A percentile compares a stretch with the other conserved stretches of the same genome.
These are phyloP conservation scores for Scaptodrosophila latifasciaeformis DNA, from an alignment of 2,888 invertebrate species.

Conservation along the genomic window DNA sequence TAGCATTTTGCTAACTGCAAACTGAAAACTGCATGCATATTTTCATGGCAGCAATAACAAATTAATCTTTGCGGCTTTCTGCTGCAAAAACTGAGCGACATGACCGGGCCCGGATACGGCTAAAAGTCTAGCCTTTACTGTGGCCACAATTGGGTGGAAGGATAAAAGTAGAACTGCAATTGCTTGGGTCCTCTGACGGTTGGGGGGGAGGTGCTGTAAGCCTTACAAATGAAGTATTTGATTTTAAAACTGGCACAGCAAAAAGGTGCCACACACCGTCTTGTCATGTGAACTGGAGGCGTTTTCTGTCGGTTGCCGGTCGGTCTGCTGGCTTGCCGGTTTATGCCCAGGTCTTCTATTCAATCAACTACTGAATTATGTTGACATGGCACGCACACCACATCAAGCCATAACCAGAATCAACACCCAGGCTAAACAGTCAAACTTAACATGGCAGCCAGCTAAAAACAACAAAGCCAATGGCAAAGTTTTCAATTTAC, in stretches of 20 bases:
- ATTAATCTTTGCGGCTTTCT: slow-evolving; percentile 63
- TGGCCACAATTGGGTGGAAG: no score
- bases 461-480: slow-evolving; percentile 11
- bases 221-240: slow-evolving; percentile 62
- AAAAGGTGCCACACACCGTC: slow-evolving; percentile 33
- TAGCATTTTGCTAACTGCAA: background rate
- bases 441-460: no score
- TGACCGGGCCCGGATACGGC: background rate
- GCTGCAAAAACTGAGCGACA: slow-evolving; percentile 2
- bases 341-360: slow-evolving; percentile 34
- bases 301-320: slow-evolving; percentile 28
- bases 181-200: no score
- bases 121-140: slow-evolving; percentile 1
- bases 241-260: slow-evolving; percentile 56
- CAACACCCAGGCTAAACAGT: no score
- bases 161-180: no score
- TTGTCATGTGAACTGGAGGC: slow-evolving; percentile 9
- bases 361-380: slow-evolving; percentile 62
- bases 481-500: slow-evolving; percentile 61
- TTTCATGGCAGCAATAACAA: slow-evolving; percentile 57
- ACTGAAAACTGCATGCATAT: slow-evolving; percentile 4
- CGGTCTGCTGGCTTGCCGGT: slow-evolving; percentile 14
- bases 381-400: slow-evolving; percentile 60
- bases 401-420: slow-evolving; percentile 21
- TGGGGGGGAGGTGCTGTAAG: no score